Conservation (phyloP, 1,140 invertebrate genomes). For the Drosophila micromelanica region DNA sequence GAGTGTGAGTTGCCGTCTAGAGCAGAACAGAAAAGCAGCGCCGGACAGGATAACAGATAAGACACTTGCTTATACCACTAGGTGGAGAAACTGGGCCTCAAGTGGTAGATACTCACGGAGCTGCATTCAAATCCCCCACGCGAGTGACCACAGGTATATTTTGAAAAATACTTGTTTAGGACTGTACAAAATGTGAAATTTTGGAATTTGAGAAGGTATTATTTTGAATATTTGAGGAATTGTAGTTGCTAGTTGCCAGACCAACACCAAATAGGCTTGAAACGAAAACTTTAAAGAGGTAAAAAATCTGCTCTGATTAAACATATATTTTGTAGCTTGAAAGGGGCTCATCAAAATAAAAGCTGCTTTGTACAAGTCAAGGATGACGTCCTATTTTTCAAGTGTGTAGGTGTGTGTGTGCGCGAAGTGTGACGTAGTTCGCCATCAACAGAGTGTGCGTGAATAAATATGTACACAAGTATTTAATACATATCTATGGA, state of each 20-base stretch:
- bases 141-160: slow-evolving; percentile 25
- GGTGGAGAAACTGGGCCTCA: background rate
- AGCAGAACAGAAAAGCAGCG: slow-evolving; percentile 60
- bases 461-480: background rate
- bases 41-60: slow-evolving; percentile 6
- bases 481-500: background rate
- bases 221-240: too few species aligned
- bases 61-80: background rate
- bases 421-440: slow-evolving; percentile 63
- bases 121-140: slow-evolving; percentile 20
- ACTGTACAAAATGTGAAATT: background rate
- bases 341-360: slow-evolving; percentile 18
- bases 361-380: slow-evolving; percentile 65
- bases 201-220: background rate
- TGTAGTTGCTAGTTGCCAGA: too few species aligned
- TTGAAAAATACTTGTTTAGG: background rate
- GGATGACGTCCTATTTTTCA: slow-evolving; percentile 73
- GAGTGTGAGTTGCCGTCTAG: slow-evolving; percentile 67
- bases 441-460: slow-evolving; percentile 32
- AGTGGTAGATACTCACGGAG: slow-evolving; percentile 14
- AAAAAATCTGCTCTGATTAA: background rate
- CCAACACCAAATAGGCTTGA: too few species aligned
- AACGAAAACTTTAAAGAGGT: background rate
- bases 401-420: slow-evolving; percentile 24
- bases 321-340: background rate